Conservation (phyloP, 1,140 invertebrate genomes). For the Adoxophyes honmai region DNA sequence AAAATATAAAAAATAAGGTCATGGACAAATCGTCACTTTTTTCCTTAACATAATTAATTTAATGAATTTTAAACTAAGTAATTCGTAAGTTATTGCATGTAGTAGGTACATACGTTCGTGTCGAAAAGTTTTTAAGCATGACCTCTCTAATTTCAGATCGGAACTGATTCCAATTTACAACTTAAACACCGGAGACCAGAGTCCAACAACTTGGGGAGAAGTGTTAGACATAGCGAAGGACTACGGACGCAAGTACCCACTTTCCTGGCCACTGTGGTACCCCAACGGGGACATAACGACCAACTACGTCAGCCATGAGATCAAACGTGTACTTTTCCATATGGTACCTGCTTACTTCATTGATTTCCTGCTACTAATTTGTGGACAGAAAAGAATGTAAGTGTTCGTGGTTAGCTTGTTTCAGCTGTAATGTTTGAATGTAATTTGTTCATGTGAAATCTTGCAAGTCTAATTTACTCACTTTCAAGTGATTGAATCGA, state of each 20-base stretch:
- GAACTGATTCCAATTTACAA: conserved; percentile 85
- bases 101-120: too few species aligned
- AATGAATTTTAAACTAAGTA: too few species aligned
- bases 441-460: too few species aligned
- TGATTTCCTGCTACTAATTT: conserved; percentile 78
- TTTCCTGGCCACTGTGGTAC: conserved; percentile 81
- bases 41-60: too few species aligned
- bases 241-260: conserved; percentile 61
- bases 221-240: conserved; percentile 82
- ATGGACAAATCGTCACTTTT: too few species aligned
- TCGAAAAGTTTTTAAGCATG: too few species aligned
- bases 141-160: conserved; percentile 76
- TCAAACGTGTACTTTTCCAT: conserved; percentile 79
- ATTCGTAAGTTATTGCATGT: too few species aligned
- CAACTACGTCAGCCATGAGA: conserved; percentile 73
- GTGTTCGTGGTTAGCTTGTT: conserved; percentile 29
- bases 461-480: too few species aligned
- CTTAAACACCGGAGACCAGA: conserved; percentile 81
- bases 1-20: too few species aligned
- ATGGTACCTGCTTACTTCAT: conserved; percentile 81
- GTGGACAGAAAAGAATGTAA: conserved; percentile 81
- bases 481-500: too few species aligned
- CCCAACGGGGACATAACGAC: conserved; percentile 80
- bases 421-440: too few species aligned
- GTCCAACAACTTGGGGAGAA: conserved; percentile 87